Conservation (phyloP, 2,888 invertebrate species). For the Acrobasis consociella region DNA sequence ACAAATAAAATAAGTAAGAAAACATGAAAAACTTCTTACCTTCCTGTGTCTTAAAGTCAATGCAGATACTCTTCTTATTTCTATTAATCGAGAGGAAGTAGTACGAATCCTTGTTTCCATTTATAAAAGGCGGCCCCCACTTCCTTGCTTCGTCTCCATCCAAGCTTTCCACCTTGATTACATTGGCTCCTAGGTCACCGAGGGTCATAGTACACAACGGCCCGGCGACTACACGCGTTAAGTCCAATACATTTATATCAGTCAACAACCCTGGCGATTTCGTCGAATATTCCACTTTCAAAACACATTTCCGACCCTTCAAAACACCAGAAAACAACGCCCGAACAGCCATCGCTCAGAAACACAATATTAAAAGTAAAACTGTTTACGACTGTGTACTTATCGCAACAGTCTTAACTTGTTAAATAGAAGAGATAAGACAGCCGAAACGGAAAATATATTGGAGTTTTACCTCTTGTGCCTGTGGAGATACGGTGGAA, state of each 20-base stretch:
- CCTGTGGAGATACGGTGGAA: conserved; percentile 63
- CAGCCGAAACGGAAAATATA: conserved; percentile 15
- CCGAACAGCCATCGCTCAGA: conserved; percentile 42
- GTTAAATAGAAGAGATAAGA: conserved; percentile 62
- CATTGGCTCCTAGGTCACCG: conserved; percentile 95
- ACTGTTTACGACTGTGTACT: conserved; percentile 26
- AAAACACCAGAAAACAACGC: conserved; percentile 38
- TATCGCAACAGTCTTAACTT: conserved; percentile 40
- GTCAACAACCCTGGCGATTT: conserved; percentile 82
- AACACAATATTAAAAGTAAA: background rate
- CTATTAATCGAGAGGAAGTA: conserved; percentile 96
- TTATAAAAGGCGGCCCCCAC: conserved; percentile 96
- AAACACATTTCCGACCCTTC: conserved; percentile 36
- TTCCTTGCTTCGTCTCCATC: conserved; percentile 92
- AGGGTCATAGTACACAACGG: conserved; percentile 97
- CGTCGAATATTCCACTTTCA: conserved; percentile 46
- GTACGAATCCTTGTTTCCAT: conserved; percentile 85
- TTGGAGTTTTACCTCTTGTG: conserved; percentile 62
- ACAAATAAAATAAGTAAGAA: too few relatives aligned
- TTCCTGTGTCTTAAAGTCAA: conserved; percentile 89
- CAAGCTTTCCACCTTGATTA: conserved; percentile 95
- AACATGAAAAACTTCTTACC: conserved; percentile 64
- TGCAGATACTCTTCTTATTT: conserved; percentile 95
- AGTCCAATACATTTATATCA: conserved; percentile 89
- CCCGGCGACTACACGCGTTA: conserved; percentile 95